Evolutionary conservation across 2,113 vertebrate species (phyloP).

Genomic region (Syngnathoides biaculeatus): DNA sequence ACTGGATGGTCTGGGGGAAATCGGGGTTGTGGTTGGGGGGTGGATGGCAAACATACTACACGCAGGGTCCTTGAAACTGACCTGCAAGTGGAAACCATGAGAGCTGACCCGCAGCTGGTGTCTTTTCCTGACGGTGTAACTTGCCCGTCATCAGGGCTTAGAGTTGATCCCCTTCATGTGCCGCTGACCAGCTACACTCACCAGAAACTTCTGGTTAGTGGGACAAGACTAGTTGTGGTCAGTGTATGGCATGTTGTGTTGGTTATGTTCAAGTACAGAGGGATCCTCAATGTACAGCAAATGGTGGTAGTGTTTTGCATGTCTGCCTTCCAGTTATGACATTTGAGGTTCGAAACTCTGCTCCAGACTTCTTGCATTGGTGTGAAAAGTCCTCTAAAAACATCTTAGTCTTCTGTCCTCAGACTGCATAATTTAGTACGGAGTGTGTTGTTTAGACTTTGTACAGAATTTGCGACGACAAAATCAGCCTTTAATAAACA

Average conservation of each 20-base stretch:
- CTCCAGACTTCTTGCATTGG: too few species aligned
- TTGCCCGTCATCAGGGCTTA: slow-evolving; percentile 85
- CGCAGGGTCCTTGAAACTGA: slow-evolving; percentile 90
- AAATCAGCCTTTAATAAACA: too few species aligned
- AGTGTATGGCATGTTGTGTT: background rate
- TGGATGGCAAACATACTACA: slow-evolving; percentile 44
- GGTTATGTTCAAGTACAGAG: background rate
- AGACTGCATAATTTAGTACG: too few species aligned
- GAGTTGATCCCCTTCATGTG: slow-evolving; percentile 88
- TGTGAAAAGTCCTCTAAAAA: too few species aligned
- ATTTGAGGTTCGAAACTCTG: too few species aligned
- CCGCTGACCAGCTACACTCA: slow-evolving; percentile 45
- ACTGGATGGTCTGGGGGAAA: slow-evolving; percentile 27
- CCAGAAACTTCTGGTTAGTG: background rate
- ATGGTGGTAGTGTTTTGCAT: too few species aligned
- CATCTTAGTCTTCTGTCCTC: too few species aligned
- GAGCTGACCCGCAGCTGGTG: slow-evolving; percentile 75
- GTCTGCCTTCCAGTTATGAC: too few species aligned
- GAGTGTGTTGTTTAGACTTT: too few species aligned
- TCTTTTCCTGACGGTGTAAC: slow-evolving; percentile 80
- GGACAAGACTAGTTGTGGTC: background rate
- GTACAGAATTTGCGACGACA: too few species aligned
- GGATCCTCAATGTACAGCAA: too few species aligned
- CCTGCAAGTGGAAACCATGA: slow-evolving; percentile 81
- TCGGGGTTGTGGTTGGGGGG: slow-evolving; percentile 4